phyloP scores from a whole-genome alignment of 2,113 vertebrate genomes.

The Syngnathus typhle region DNA sequence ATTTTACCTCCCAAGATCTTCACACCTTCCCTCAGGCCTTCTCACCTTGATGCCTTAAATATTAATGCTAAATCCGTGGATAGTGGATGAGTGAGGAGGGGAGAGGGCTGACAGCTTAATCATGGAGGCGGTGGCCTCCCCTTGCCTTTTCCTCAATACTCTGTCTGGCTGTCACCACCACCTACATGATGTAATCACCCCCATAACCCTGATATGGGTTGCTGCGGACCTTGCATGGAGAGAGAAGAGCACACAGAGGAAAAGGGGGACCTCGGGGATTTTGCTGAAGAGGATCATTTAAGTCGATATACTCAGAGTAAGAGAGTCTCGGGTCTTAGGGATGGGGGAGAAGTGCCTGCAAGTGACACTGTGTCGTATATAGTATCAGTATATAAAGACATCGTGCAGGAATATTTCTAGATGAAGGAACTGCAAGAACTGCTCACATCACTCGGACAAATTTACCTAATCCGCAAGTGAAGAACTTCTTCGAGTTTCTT shows the following conservation, averaged over 20 bases:
- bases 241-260: conserved; percentile 24
- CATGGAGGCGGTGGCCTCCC: conserved; percentile 55
- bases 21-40: conserved; percentile 63
- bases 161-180: conserved; percentile 65
- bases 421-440: too few relatives aligned
- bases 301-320: conserved; percentile 29
- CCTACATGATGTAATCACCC: conserved; percentile 73
- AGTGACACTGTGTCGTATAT: not conserved
- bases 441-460: too few relatives aligned
- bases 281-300: conserved; percentile 28
- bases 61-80: conserved; percentile 66
- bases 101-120: conserved; percentile 69
- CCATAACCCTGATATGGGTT: conserved; percentile 61
- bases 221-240: conserved; percentile 41
- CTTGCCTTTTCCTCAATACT: conserved; percentile 48
- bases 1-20: conserved; percentile 64
- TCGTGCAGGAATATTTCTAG: not conserved
- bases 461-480: too few relatives aligned
- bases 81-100: conserved; percentile 51
- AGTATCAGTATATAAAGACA: not conserved
- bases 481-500: too few relatives aligned
- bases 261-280: conserved; percentile 27
- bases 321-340: conserved; percentile 1
- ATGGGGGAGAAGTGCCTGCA: not conserved
- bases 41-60: conserved; percentile 65